Evolutionary conservation across 2,113 vertebrate genomes (phyloP).

Genomic region (Heterotis niloticus): DNA sequence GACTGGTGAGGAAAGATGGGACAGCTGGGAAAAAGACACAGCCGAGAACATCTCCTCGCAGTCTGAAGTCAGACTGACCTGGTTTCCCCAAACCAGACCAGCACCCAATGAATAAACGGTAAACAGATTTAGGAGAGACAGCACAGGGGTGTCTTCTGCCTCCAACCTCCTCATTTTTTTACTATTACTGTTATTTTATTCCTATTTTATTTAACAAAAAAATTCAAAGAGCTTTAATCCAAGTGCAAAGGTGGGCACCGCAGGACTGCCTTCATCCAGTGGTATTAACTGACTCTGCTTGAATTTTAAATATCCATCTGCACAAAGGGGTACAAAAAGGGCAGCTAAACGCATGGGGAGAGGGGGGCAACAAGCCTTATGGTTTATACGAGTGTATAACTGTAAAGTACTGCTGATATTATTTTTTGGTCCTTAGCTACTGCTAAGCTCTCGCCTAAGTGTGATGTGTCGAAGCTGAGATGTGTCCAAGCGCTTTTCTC

Average conservation of each 20-base stretch:
- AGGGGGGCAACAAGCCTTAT: no score
- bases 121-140: conserved; percentile 38
- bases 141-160: neutral
- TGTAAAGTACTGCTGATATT: neutral
- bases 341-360: no score
- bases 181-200: neutral
- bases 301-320: no score
- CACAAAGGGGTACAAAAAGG: no score
- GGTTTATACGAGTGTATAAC: no score
- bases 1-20: neutral
- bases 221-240: no score
- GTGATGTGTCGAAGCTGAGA: neutral
- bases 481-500: conserved; percentile 2
- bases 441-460: no score
- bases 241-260: neutral
- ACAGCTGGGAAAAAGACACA: conserved; percentile 2
- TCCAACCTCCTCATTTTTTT: neutral
- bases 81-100: conserved; percentile 36
- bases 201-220: no score
- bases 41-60: conserved; percentile 21
- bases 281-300: neutral
- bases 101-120: conserved; percentile 23
- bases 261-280: neutral
- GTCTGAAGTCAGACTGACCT: conserved; percentile 44
- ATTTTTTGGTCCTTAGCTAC: no score